Percentiles rank a stretch among this genome's conserved stretches.
Evolutionary conservation across 2,113 vertebrate species (phyloP).

Genomic region (Trichomycterus rosablanca): DNA sequence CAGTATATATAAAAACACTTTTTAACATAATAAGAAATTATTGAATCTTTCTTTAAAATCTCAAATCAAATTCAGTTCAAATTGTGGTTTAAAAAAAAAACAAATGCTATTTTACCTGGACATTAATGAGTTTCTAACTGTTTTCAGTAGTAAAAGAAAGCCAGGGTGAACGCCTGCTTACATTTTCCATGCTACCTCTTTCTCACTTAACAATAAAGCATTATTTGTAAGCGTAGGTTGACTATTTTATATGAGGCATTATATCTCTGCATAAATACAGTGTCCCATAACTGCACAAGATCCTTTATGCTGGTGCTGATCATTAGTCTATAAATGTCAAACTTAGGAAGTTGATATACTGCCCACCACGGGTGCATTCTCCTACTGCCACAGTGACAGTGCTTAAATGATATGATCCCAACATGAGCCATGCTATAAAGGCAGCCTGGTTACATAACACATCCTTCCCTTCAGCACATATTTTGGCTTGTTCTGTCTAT

Average conservation of each 20-base stretch:
- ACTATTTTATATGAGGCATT: slow-evolving; percentile 62
- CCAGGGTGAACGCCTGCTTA: slow-evolving; percentile 17
- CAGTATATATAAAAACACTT: too few relatives aligned
- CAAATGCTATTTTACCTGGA: too few relatives aligned
- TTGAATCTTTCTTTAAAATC: not conserved
- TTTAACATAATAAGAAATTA: too few relatives aligned
- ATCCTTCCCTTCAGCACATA: slow-evolving; percentile 16
- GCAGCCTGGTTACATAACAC: slow-evolving; percentile 34
- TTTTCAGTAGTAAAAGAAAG: not conserved
- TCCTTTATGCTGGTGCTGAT: slow-evolving; percentile 35
- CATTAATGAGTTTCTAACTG: not conserved
- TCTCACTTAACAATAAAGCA: slow-evolving; percentile 42
- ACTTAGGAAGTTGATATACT: slow-evolving; percentile 62
- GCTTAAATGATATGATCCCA: slow-evolving; percentile 62
- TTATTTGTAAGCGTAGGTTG: slow-evolving; percentile 48
- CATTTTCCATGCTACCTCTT: slow-evolving; percentile 28
- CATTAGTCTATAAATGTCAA: slow-evolving; percentile 65
- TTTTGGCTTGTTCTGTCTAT: slow-evolving; percentile 2
- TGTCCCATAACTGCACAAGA: slow-evolving; percentile 56
- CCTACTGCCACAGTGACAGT: slow-evolving; percentile 58
- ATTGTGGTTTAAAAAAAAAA: too few relatives aligned
- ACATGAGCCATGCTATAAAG: slow-evolving; percentile 50
- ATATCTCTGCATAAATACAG: slow-evolving; percentile 61
- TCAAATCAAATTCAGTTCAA: not conserved
- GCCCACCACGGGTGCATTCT: slow-evolving; percentile 58